A percentile compares a stretch with the other conserved stretches of the same genome.
Conservation (phyloP, 2,797 vertebrate genomes). For the Tiaroga cobitis region DNA sequence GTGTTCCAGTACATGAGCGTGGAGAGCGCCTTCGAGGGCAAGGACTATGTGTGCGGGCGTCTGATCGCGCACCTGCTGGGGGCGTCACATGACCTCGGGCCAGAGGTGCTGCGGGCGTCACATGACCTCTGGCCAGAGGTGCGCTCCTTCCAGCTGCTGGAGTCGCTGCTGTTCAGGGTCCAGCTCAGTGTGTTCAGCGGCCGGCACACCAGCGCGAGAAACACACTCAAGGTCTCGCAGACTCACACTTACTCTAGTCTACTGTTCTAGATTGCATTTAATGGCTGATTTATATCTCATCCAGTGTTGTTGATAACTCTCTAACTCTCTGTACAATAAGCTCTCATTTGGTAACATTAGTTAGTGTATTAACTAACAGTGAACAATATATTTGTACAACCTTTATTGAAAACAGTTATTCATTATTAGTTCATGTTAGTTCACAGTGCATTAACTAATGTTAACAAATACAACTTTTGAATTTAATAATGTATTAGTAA, state of each 20-base stretch:
- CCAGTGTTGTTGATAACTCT: no score
- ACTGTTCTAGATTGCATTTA: no score
- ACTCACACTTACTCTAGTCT: background rate
- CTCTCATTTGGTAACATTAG: no score
- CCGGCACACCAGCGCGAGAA: slow-evolving; percentile 83
- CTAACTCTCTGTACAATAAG: no score
- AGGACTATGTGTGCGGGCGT: slow-evolving; percentile 89
- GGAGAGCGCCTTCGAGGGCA: slow-evolving; percentile 92
- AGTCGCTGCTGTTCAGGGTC: slow-evolving; percentile 88
- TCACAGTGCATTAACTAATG: no score
- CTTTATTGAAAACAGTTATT: no score
- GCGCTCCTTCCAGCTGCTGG: slow-evolving; percentile 89
- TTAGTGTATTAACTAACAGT: no score
- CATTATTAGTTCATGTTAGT: no score
- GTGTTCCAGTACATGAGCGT: slow-evolving; percentile 85
- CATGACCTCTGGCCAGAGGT: slow-evolving; percentile 70
- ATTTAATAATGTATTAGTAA: no score
- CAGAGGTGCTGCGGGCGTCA: slow-evolving; percentile 71
- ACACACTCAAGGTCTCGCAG: slow-evolving; percentile 84
- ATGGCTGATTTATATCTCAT: no score
- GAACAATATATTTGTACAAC: no score
- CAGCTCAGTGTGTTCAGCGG: slow-evolving; percentile 90
- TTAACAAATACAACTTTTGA: no score
- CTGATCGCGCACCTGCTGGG: slow-evolving; percentile 84
- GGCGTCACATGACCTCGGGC: slow-evolving; percentile 62